Conservation (phyloP, 2,797 vertebrate genomes). For the Acomys russatus region DNA sequence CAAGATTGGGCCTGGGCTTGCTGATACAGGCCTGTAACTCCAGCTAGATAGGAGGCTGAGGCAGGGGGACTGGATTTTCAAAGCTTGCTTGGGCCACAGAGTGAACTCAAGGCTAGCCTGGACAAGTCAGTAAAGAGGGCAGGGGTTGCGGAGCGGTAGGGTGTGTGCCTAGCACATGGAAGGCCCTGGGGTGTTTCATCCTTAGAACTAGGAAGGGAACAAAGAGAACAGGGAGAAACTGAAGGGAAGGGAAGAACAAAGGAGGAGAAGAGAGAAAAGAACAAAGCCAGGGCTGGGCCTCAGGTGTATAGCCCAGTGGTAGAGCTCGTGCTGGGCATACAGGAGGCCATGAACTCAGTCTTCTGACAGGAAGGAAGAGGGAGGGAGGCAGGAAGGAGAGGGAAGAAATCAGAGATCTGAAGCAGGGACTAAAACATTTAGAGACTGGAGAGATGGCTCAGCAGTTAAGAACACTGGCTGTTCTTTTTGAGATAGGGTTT, state of each 20-base stretch:
- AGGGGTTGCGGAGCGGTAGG: not conserved
- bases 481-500: too few species aligned
- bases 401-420: not conserved
- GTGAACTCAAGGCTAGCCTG: not conserved
- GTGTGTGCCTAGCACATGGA: not conserved
- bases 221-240: not conserved
- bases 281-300: too few species aligned
- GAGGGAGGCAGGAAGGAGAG: not conserved
- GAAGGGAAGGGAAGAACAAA: too few species aligned
- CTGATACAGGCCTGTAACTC: not conserved
- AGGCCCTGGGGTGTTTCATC: too few species aligned
- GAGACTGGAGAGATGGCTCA: not conserved
- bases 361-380: too few species aligned
- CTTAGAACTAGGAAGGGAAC: not conserved
- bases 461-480: not conserved
- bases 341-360: not conserved
- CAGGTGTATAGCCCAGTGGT: not conserved
- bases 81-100: not conserved
- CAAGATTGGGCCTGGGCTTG: not conserved
- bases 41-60: not conserved
- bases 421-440: not conserved
- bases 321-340: not conserved
- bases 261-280: too few species aligned
- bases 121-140: not conserved
- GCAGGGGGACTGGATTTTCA: not conserved